Conservation (phyloP, 2,888 invertebrate genomes). For the Therioaphis trifolii region DNA sequence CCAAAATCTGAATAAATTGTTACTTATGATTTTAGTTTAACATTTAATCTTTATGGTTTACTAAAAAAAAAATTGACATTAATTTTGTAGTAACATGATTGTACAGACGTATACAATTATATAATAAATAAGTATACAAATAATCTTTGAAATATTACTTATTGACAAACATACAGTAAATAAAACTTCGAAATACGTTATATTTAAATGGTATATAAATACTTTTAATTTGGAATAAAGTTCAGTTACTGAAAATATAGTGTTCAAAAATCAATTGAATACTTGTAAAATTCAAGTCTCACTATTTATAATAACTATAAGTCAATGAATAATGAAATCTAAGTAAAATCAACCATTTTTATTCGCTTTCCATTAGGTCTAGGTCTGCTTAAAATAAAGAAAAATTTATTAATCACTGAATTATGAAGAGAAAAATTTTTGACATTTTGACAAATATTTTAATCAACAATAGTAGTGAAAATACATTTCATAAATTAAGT, state of each 20-base stretch:
- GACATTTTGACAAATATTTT: slow-evolving; percentile 3
- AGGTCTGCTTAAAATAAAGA: not conserved
- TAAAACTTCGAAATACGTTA: not conserved
- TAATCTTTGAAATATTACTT: not conserved
- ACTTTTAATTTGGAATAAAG: not conserved
- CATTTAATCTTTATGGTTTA: not conserved
- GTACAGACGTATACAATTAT: too few relatives aligned
- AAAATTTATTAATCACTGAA: not conserved
- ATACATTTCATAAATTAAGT: slow-evolving; percentile 2
- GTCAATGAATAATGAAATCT: not conserved
- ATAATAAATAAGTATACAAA: not conserved
- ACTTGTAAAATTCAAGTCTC: not conserved
- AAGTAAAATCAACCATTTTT: not conserved
- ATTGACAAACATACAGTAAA: not conserved
- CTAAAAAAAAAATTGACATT: not conserved
- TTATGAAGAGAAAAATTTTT: too few relatives aligned
- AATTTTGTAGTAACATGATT: not conserved
- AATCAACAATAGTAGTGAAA: slow-evolving; percentile 18
- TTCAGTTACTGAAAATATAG: not conserved
- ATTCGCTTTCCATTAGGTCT: not conserved
- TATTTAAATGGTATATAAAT: not conserved
- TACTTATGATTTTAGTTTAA: not conserved
- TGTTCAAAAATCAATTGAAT: not conserved
- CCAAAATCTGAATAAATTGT: not conserved
- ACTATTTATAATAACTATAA: not conserved